Evolutionary conservation across 2,113 vertebrate genomes (phyloP).

Genomic region (Sinosuthora webbiana): DNA sequence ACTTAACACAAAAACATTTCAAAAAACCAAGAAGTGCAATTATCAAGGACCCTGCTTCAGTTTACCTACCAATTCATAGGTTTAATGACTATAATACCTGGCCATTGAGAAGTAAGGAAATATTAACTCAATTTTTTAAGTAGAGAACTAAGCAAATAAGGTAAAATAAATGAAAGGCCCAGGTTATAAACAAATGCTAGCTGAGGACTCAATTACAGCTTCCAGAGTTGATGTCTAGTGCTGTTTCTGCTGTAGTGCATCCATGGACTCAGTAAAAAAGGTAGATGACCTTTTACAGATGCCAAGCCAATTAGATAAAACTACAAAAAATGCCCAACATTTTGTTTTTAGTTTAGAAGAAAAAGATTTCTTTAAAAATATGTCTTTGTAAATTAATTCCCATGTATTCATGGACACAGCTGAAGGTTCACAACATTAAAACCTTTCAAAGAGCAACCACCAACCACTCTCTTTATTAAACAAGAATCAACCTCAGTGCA

Average conservation of each 20-base stretch:
- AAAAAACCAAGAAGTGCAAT: neutral
- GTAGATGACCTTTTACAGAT: neutral
- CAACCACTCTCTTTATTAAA: neutral
- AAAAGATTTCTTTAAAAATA: neutral
- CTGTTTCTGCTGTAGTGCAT: neutral
- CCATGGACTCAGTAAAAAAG: neutral
- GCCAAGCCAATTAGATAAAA: neutral
- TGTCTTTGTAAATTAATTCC: neutral
- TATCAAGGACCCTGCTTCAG: neutral
- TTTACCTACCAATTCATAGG: neutral
- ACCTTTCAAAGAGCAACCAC: neutral
- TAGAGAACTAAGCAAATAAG: neutral
- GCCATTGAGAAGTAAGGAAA: neutral
- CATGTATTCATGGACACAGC: neutral
- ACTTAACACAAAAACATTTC: neutral
- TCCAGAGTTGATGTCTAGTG: neutral
- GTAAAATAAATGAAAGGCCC: neutral
- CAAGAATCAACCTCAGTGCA: neutral
- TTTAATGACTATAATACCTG: neutral
- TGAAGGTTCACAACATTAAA: neutral
- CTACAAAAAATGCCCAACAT: neutral
- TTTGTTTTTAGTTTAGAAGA: neutral
- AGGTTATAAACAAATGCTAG: neutral
- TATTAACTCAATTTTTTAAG: neutral
- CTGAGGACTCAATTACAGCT: neutral